Evolutionary conservation across 2,797 vertebrate genomes (phyloP).

Genomic region (Dicrostonyx torquatus): DNA sequence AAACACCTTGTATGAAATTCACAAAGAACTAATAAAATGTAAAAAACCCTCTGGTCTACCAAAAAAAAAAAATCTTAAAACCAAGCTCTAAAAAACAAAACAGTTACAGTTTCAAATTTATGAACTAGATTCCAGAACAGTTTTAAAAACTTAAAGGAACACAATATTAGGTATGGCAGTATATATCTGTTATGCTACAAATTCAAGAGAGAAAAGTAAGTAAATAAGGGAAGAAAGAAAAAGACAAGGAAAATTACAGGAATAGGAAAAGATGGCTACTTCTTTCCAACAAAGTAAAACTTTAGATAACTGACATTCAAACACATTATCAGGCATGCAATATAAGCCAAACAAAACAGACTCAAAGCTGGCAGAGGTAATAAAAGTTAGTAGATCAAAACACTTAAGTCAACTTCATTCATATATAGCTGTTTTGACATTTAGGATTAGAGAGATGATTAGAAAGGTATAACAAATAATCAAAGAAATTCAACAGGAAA

Average conservation of each 20-base stretch:
- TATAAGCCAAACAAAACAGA: not conserved
- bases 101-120: not conserved
- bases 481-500: not conserved
- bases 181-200: not conserved
- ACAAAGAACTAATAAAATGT: not conserved
- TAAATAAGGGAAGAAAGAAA: not conserved
- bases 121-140: not conserved
- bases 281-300: slow-evolving; percentile 1
- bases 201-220: not conserved
- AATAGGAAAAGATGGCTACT: not conserved
- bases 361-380: not conserved
- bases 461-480: not conserved
- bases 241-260: not conserved
- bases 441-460: not conserved
- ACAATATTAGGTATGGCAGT: too few relatives aligned
- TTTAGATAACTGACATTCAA: not conserved
- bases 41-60: not conserved
- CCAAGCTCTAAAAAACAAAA: not conserved
- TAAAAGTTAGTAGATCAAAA: not conserved
- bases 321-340: not conserved
- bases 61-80: slow-evolving; percentile 32
- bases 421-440: not conserved
- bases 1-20: not conserved
- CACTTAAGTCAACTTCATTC: not conserved
- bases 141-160: too few relatives aligned